Evolutionary conservation across 1,140 invertebrate species (phyloP), one percentile per base, ranked within the genome.

Genomic region (Lysiphlebus fabarum): DNA sequence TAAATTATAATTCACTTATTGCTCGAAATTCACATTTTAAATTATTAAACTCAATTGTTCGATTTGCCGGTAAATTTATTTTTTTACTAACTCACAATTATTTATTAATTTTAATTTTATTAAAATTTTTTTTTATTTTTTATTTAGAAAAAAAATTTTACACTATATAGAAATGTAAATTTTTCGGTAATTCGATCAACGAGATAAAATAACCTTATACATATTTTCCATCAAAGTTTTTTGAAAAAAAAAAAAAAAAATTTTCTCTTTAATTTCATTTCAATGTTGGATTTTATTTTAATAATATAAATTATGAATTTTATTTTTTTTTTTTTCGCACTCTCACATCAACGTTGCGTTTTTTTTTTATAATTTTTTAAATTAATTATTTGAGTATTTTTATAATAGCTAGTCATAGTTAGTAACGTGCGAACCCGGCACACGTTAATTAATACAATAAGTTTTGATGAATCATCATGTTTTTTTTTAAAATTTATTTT

Each of bases 21-120:
- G 74, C 73, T 76, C 70, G 67, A 72, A 69, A 67, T 70, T 70
- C 67, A 69, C 65, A 70, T 66, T 60, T 68, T 57, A 45, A 34
- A 49, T 36, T 40, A 43, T 61, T 47, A n/a, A n/a, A n/a, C 41
- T 49, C 45, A 34, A 48, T 61, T 53, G 33, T 49, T 48, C 53
- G 49, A 40, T 41, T 48, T 36, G 8, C 12, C 17, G 6, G 6
- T 51, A 5, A 14, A 11, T 56, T 54, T n/a, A 11, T 42, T 38
- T 42, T 61, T 37, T 51, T n/a, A 12, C n/a, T 47, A 47, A 34
- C 47, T 49, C 47, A 49, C 36, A 34, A 49, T 49, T 49, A 49
- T 9, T 49, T 49, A 34, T 12, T 17, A 26, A 44, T 34, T 53
- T 36, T n/a, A n/a, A 61, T 37, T 47, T 56, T 42, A 61, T 43